phyloP scores from a whole-genome alignment of 2,113 vertebrate genomes.

The Channa argus region DNA sequence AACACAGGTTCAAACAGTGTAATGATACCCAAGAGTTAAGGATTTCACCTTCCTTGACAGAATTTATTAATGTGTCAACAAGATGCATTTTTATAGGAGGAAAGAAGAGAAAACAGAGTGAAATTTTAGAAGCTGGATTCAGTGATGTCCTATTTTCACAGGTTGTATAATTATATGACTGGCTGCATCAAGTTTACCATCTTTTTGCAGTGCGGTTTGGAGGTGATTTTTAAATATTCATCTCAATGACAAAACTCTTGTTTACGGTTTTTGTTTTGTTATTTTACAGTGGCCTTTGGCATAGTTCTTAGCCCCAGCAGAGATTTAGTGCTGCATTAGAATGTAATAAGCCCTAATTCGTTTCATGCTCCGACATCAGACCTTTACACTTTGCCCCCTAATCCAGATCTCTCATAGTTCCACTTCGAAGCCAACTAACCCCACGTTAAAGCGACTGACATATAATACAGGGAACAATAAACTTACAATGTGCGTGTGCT shows the following conservation, averaged over 20 bases:
- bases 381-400: conserved; percentile 87
- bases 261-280: conserved; percentile 74
- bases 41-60: background rate
- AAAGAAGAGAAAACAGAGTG: conserved; percentile 20
- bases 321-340: conserved; percentile 85
- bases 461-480: conserved; percentile 49
- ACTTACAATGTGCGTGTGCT: conserved; percentile 4
- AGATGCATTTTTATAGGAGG: conserved; percentile 28
- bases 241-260: conserved; percentile 78
- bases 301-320: conserved; percentile 78
- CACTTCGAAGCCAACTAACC: conserved; percentile 76
- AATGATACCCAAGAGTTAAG: background rate
- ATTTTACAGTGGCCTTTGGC: conserved; percentile 78
- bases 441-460: conserved; percentile 58
- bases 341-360: conserved; percentile 80
- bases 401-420: conserved; percentile 85
- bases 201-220: conserved; percentile 70
- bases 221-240: conserved; percentile 58
- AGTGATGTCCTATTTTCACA: conserved; percentile 60
- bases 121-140: conserved; percentile 65
- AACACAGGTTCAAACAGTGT: background rate
- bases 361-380: conserved; percentile 85
- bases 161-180: conserved; percentile 73
- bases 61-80: conserved; percentile 18
- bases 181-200: conserved; percentile 69